Conservation (phyloP, 2,113 vertebrate species). For the Oenanthe oenanthe region DNA sequence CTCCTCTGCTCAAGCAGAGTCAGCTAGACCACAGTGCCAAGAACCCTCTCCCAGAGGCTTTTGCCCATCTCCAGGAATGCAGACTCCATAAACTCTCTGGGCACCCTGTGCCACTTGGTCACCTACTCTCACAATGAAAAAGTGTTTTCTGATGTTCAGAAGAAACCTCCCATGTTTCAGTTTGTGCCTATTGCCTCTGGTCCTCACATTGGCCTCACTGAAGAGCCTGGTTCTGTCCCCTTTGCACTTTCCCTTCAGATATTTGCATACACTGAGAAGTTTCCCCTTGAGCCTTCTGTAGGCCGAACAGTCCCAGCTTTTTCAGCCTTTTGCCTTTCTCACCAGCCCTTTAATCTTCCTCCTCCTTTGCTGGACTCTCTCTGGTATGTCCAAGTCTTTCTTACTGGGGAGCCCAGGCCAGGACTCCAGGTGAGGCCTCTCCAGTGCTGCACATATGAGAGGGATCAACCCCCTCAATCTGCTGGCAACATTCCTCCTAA, state of each 20-base stretch:
- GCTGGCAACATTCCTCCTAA: neutral
- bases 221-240: no score
- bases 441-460: rapidly evolving
- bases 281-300: neutral
- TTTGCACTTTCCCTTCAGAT: neutral
- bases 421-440: neutral
- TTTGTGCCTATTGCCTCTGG: neutral
- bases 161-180: no score
- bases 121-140: neutral
- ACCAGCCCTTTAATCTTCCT: neutral
- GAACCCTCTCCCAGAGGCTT: rapidly evolving
- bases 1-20: neutral
- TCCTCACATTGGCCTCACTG: neutral
- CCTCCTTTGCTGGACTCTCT: neutral
- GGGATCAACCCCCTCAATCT: neutral
- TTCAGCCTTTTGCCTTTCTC: neutral
- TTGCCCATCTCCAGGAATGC: rapidly evolving
- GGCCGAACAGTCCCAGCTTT: neutral
- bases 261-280: neutral
- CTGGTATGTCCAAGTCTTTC: neutral
- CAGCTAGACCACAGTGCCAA: neutral
- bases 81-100: neutral
- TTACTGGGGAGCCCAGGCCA: neutral
- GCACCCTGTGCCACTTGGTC: neutral
- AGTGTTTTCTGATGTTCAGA: neutral